phyloP scores from a whole-genome alignment of 2,113 vertebrate genomes.

The Ia io region DNA sequence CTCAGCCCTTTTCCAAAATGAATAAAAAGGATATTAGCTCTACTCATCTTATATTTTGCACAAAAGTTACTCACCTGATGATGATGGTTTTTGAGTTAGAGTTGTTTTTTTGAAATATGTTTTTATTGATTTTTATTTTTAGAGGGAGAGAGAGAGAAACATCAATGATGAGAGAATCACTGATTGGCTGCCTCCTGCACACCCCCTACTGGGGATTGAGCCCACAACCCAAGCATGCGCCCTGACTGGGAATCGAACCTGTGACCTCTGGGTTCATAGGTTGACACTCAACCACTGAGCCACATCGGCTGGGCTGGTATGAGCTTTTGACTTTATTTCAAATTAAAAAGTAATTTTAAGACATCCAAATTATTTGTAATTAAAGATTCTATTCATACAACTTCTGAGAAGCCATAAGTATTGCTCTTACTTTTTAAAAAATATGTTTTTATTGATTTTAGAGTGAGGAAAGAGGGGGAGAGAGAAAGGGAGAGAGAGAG shows the following conservation, averaged over 20 bases:
- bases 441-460: too few species aligned
- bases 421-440: constrained; percentile 12
- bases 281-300: too few species aligned
- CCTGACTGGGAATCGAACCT: too few species aligned
- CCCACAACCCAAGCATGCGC: too few species aligned
- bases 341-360: neutral
- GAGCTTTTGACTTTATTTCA: constrained; percentile 11
- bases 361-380: neutral
- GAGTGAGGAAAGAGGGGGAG: too few species aligned
- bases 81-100: neutral
- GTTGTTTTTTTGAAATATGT: neutral
- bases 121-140: too few species aligned
- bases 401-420: neutral
- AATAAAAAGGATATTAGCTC: neutral
- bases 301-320: neutral
- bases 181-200: too few species aligned
- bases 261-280: too few species aligned
- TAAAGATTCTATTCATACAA: neutral
- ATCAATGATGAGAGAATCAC: too few species aligned
- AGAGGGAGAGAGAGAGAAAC: too few species aligned
- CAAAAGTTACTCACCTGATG: neutral
- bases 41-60: neutral
- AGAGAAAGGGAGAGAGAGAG: too few species aligned
- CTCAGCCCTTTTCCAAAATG: constrained; percentile 11
- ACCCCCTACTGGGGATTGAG: too few species aligned